Evolutionary conservation across 1,140 invertebrate genomes (phyloP).

Genomic region (Aporrectodea caliginosa): DNA sequence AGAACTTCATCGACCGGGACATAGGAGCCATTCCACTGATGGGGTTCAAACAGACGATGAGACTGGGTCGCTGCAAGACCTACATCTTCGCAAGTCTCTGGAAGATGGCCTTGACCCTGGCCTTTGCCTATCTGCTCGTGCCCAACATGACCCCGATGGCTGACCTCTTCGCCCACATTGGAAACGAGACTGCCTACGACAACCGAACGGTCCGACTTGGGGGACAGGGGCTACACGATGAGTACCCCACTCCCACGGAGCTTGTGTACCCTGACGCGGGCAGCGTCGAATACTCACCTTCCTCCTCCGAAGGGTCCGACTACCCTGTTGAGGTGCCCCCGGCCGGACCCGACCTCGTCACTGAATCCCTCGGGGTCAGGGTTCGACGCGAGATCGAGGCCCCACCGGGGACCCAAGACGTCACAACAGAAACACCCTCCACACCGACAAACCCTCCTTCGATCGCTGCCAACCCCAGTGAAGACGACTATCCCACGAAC

Average conservation of each 20-base stretch:
- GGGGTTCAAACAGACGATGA: slow-evolving; percentile 31
- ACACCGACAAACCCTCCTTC: not conserved
- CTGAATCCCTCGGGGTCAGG: too few species aligned
- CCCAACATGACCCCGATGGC: slow-evolving; percentile 31
- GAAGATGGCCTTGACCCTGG: slow-evolving; percentile 36
- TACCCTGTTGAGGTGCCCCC: too few species aligned
- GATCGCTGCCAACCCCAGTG: not conserved
- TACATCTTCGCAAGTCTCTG: slow-evolving; percentile 35
- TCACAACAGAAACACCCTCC: not conserved
- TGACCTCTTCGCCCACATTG: slow-evolving; percentile 22
- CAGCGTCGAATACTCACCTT: too few species aligned
- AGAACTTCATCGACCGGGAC: slow-evolving; percentile 36
- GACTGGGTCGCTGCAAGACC: slow-evolving; percentile 33
- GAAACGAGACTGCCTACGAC: slow-evolving; percentile 28
- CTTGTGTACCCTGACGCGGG: too few species aligned
- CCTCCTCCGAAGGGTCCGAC: too few species aligned
- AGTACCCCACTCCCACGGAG: too few species aligned
- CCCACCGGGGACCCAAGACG: not conserved
- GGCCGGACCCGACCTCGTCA: too few species aligned
- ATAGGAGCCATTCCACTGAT: slow-evolving; percentile 32
- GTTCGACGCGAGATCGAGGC: too few species aligned
- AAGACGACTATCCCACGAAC: not conserved
- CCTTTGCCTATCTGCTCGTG: slow-evolving; percentile 34
- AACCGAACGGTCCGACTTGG: not conserved
- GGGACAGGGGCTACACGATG: too few species aligned